Evolutionary conservation across 2,888 invertebrate genomes (phyloP).

Genomic region (Dynastes tityus): DNA sequence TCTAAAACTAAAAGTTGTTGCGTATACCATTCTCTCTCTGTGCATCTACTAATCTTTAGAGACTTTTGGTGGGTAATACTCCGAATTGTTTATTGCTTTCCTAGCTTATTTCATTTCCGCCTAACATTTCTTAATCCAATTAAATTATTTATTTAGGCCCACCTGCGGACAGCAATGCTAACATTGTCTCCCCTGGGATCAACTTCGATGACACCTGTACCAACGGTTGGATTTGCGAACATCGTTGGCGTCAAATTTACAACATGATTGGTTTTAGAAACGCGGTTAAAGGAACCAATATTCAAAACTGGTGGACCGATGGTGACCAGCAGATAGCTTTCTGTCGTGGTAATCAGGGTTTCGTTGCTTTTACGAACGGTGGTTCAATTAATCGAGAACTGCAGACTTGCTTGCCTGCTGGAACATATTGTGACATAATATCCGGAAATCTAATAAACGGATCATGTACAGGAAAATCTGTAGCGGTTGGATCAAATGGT

Average conservation of each 20-base stretch:
- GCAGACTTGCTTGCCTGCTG: slow-evolving; percentile 53
- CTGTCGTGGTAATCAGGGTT: slow-evolving; percentile 81
- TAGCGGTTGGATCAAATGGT: slow-evolving; percentile 76
- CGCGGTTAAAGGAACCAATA: slow-evolving; percentile 73
- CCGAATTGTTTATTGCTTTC: too few relatives aligned
- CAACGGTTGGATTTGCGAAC: slow-evolving; percentile 88
- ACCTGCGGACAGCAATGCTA: slow-evolving; percentile 77
- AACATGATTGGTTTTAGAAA: slow-evolving; percentile 87
- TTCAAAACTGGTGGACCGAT: slow-evolving; percentile 81
- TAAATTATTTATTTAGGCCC: slow-evolving; percentile 73
- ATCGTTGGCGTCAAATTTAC: slow-evolving; percentile 87
- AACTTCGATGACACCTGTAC: slow-evolving; percentile 78
- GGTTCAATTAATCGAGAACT: slow-evolving; percentile 44
- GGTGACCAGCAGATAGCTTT: slow-evolving; percentile 85
- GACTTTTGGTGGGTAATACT: too few relatives aligned
- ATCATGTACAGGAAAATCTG: slow-evolving; percentile 77
- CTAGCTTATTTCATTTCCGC: too few relatives aligned
- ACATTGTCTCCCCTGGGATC: slow-evolving; percentile 78
- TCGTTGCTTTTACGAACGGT: slow-evolving; percentile 69
- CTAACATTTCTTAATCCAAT: background rate
- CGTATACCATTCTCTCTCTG: too few relatives aligned
- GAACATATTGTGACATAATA: slow-evolving; percentile 89
- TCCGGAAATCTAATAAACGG: slow-evolving; percentile 76
- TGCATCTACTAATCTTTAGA: too few relatives aligned
- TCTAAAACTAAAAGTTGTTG: too few relatives aligned